A percentile compares a stretch with the other conserved stretches of the same genome.
Evolutionary conservation across 2,113 vertebrate genomes (phyloP).

Genomic region (Atractosteus spatula): DNA sequence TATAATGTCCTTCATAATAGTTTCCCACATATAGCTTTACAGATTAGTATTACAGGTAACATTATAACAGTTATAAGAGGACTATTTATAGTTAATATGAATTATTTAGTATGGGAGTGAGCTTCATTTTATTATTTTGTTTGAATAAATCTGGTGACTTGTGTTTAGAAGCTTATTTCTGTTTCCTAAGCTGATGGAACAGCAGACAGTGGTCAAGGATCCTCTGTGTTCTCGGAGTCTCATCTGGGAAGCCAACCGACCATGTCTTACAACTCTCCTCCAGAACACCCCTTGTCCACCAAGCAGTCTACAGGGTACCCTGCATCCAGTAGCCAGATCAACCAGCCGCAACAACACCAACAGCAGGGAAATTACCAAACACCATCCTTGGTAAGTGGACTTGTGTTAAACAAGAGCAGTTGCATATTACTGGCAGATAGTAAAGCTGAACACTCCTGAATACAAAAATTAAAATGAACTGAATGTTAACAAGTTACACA

Average conservation of each 20-base stretch:
- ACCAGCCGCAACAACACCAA: slow-evolving; percentile 58
- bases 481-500: too few relatives aligned
- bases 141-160: background rate
- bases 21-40: too few relatives aligned
- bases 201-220: slow-evolving; percentile 88
- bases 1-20: too few relatives aligned
- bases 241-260: slow-evolving; percentile 77
- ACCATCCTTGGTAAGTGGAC: slow-evolving; percentile 80
- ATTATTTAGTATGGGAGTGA: too few relatives aligned
- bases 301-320: slow-evolving; percentile 61
- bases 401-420: slow-evolving; percentile 15
- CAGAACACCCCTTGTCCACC: slow-evolving; percentile 63
- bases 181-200: slow-evolving; percentile 73
- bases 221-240: slow-evolving; percentile 82
- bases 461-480: too few relatives aligned
- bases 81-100: too few relatives aligned
- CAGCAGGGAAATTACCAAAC: slow-evolving; percentile 63
- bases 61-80: too few relatives aligned
- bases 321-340: slow-evolving; percentile 51
- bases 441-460: too few relatives aligned
- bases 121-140: background rate
- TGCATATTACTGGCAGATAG: slow-evolving; percentile 27
- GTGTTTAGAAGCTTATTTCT: background rate
- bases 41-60: too few relatives aligned
- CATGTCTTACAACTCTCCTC: slow-evolving; percentile 80